phyloP scores from a whole-genome alignment of 2,113 vertebrate genomes.

The human region GRCh38 chr11:85581001-85581500 shows the following conservation, averaged over 20 bases:
- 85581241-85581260: background rate
- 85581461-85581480: no score
- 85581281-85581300: background rate
- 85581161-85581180: background rate
- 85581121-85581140: background rate
- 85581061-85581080: background rate
- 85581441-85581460: no score
- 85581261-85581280: background rate
- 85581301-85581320: slow-evolving; percentile 21
- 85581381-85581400: no score
- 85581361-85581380: no score
- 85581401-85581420: no score
- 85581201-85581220: background rate
- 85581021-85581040: background rate
- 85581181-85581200: background rate
- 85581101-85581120: background rate
- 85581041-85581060: background rate
- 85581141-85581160: background rate
- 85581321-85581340: background rate
- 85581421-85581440: no score
- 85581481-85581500: no score
- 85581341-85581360: no score
- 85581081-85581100: background rate
- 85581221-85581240: background rate
- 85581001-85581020: background rate